Percentiles rank a stretch among this genome's conserved stretches.
phyloP scores from a whole-genome alignment of 2,113 vertebrate species.

The Carettochelys insculpta region DNA sequence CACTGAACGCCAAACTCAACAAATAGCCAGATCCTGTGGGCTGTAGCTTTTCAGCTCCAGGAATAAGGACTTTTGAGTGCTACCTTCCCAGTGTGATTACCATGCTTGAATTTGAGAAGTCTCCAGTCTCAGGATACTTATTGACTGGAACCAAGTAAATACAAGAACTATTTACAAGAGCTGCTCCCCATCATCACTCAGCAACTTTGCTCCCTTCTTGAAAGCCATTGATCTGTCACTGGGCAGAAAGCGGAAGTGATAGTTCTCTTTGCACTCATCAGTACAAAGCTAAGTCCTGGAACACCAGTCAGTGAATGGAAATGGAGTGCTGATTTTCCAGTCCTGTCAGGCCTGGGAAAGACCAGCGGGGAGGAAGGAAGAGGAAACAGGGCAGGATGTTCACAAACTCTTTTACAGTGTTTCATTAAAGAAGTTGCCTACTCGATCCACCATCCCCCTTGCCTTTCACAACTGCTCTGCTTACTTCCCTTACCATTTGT shows the following conservation, averaged over 20 bases:
- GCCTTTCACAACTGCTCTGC: not conserved
- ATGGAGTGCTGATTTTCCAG: rapidly evolving
- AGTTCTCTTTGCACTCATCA: not conserved
- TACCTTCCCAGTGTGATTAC: not conserved
- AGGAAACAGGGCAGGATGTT: not conserved
- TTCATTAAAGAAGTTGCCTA: not conserved
- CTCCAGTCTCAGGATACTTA: not conserved
- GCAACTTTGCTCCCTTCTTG: not conserved
- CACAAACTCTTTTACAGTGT: not conserved
- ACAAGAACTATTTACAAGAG: not conserved
- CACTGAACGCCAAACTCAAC: conserved; percentile 41
- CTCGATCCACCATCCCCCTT: not conserved
- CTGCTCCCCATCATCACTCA: not conserved
- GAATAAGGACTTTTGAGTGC: conserved; percentile 26
- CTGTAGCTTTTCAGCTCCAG: conserved; percentile 52
- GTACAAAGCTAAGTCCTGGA: not conserved
- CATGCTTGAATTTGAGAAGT: not conserved
- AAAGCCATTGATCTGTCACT: not conserved
- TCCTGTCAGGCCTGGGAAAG: not conserved
- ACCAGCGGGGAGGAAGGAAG: conserved; percentile 34
- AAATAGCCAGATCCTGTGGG: conserved; percentile 55
- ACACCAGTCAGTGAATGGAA: not conserved
- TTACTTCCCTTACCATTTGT: not conserved
- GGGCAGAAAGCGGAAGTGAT: conserved; percentile 21
- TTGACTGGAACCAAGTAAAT: not conserved